Base-by-base conservation (phyloP, 2,797 vertebrate genomes). In the Amblyraja radiata region DNA sequence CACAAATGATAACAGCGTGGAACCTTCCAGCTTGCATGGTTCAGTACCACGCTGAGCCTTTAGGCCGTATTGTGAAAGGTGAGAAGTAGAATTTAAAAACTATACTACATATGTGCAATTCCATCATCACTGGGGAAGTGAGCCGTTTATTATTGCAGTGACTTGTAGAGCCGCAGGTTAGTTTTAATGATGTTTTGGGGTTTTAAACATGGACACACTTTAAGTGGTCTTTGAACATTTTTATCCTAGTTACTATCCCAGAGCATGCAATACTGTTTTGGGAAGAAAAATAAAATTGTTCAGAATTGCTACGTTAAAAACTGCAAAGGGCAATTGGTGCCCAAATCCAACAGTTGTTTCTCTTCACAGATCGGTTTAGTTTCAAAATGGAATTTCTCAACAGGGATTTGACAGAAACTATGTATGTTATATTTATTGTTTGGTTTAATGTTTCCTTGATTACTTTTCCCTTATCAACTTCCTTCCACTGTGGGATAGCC, bases 401-500 rank as follows among this genome's bases (percentile, higher is more conserved):
- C 18, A 92, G 10, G 21, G 25, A 54, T 28, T 28, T 28, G 71
- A 71, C 16, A 71, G 32, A 71, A 76, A 58, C 71, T 46, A 23
- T 91, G 25, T 74, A 28, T 54, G 83, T n/a, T 73, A 14, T 76
- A 76, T 76, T 92, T 92, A 76, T 58, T 76, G 71, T 7, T 88
- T 88, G n/a, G n/a, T 68, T 88, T 68, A 68, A 21, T 21, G 18
- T 88, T 65, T 88, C 13, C 84, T 84, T 84, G 18, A 68, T 88
- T 88, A 68, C 10, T 68, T 88, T 68, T 68, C 63, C 14, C n/a
- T 68, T 36, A 68, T 36, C 84, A 36, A 88, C 63, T 88, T 88
- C 84, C 84, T 68, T 88, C 63, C 84, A 88, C 16, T 21, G 61
- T 88, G 32, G n/a, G n/a, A 68, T 88, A 88, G 61, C 84, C n/a